Evolutionary conservation across 2,888 invertebrate species (phyloP), one percentile per base, ranked within the genome.

Genomic region (Acrobeloides nanus): DNA sequence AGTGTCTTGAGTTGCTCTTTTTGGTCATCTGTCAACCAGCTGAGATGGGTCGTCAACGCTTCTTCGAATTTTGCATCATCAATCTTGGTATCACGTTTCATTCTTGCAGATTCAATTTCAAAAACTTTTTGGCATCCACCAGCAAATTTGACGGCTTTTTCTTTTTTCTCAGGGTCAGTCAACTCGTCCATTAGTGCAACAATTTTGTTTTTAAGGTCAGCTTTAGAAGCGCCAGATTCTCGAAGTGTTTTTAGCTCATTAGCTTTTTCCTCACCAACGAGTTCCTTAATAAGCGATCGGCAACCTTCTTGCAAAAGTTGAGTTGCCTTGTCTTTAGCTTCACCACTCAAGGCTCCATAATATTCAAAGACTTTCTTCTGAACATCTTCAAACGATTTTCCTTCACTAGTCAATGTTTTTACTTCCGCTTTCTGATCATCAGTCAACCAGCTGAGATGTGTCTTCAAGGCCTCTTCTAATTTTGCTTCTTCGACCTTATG

Each of bases 391-490:
- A 53, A 47, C 15, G 55, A 47, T 37, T 54, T 56, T 26, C 61
- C 65, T 10, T 53, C 53, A 20, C 48, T 54, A 37, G 62, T 57
- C 40, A 59, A 24, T n/a, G 37, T 33, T 6, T 46, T 31, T 15
- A 59, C 38, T 8, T 48, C 46, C n/a, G 45, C 48, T 38, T 52
- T 55, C 48, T 62, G 62, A 10, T 38, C 55, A 17, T 46, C 49
- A 7, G 45, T 53, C 25, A 64, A 35, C 64, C 64, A 64, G 37
- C 38, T 46, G 31, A 65, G 43, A 32, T 65, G 64, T 15, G 62
- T 54, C 21, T 57, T 56, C 20, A 60, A 45, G 25, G 50, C 52
- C 26, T 57, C 59, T 10, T 62, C 58, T 6, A 59, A 29, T 15
- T 40, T 31, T 8, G 35, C 44, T 15, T 18, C 29, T 6, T 31